A percentile compares a stretch with the other conserved stretches of the same genome.
Evolutionary conservation across 23 tunicate genomes (phyloP).

Genomic region (Styela clava): DNA sequence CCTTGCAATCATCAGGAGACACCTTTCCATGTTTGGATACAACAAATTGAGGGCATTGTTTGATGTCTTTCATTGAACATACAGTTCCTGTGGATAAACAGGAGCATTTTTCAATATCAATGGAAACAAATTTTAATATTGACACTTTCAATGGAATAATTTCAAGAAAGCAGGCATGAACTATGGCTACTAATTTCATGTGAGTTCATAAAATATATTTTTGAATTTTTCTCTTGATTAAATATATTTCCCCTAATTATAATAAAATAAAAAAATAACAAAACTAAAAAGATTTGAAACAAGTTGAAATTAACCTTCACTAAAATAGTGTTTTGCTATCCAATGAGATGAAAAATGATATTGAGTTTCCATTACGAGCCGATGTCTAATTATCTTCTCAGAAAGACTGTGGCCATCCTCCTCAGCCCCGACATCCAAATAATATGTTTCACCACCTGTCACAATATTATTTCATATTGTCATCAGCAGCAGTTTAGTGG

Average conservation of each 20-base stretch:
- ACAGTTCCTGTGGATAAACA: conserved; percentile 46
- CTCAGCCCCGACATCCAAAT: conserved; percentile 41
- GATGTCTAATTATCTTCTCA: neutral
- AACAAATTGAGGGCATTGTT: conserved; percentile 56
- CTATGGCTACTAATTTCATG: too few species aligned
- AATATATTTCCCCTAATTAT: too few species aligned
- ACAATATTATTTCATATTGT: neutral
- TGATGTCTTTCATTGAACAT: conserved; percentile 45
- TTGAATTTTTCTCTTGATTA: too few species aligned
- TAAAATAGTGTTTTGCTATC: conserved; percentile 57
- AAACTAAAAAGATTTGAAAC: too few species aligned
- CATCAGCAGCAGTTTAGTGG: too few species aligned
- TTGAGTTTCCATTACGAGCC: conserved; percentile 65
- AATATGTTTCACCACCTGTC: conserved; percentile 21
- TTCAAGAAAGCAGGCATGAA: too few species aligned
- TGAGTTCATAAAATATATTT: too few species aligned
- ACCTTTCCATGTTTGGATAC: conserved; percentile 26
- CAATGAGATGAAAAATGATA: conserved; percentile 54
- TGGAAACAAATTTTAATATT: too few species aligned
- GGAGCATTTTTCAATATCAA: neutral
- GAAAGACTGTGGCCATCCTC: neutral
- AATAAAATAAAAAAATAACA: too few species aligned
- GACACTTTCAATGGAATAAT: too few species aligned
- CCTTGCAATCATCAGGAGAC: conserved; percentile 29
- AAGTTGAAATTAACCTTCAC: conserved; percentile 57